A percentile compares a stretch with the other conserved stretches of the same genome.
These are phyloP conservation scores for Drosophila eohydei DNA, from an alignment of 2,888 invertebrate genomes.

Conservation along the genomic window DNA sequence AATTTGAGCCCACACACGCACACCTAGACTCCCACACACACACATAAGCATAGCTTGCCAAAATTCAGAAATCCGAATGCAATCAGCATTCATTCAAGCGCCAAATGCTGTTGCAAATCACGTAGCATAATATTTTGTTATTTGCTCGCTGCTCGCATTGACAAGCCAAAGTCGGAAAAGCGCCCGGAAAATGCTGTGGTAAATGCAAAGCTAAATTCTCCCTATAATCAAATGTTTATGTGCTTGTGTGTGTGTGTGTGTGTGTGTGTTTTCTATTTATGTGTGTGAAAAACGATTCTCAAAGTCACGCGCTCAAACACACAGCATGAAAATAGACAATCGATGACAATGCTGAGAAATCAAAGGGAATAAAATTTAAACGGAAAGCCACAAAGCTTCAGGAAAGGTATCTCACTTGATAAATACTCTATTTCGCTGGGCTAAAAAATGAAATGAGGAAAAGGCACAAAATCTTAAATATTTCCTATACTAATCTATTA, in stretches of 20 bases:
- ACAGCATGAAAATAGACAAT: conserved; percentile 50
- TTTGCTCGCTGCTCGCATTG: conserved; percentile 48
- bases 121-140: conserved; percentile 77
- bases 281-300: conserved; percentile 60
- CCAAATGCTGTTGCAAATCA: conserved; percentile 73
- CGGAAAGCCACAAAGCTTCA: background rate
- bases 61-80: conserved; percentile 53
- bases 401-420: background rate
- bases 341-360: conserved; percentile 48
- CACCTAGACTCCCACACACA: background rate
- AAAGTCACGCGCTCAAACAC: conserved; percentile 71
- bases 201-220: conserved; percentile 43
- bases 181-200: conserved; percentile 33
- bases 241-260: background rate
- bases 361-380: background rate
- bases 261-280: conserved; percentile 27
- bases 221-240: conserved; percentile 18
- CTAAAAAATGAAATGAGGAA: background rate
- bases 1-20: conserved; percentile 40
- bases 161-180: conserved; percentile 60
- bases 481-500: background rate
- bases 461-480: background rate
- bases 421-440: background rate
- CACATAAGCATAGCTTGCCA: conserved; percentile 16
- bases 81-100: conserved; percentile 62